Evolutionary conservation across 2,797 vertebrate genomes (phyloP), one percentile per base, ranked within the genome.

Genomic region (Rhyacichthys aspro): DNA sequence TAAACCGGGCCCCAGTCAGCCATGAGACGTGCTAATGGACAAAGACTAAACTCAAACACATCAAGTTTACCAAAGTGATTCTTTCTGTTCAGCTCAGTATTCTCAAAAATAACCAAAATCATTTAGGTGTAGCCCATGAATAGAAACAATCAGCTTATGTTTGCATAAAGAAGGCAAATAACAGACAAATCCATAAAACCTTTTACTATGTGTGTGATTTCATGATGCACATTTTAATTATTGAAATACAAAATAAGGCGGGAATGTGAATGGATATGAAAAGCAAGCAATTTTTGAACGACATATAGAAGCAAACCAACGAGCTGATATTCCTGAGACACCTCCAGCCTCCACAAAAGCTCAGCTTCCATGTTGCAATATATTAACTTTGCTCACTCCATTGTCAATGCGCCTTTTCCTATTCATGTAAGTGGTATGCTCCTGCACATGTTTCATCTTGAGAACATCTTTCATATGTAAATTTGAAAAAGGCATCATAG

Each of bases 41-140:
- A 86, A 81, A 86, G 83, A 86, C 63, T 70, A 83, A 86, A 82
- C 74, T 85, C 81, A 90, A 90, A 92, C 79, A 85, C 17, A 38
- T 10, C 53, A 75, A 71, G 79, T 88, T 87, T 86, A 79, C 83
- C 19, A 62, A 84, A 88, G 83, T 56, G 73, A 86, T 81, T 85
- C 57, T 84, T 74, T 83, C 69, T 59, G 67, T 72, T 76, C 49
- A 76, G 71, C 74, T 59, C 71, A 50, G 46, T 41, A 55, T 48
- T 76, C 50, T 80, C 67, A 56, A 70, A 67, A 77, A 72, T 64
- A 63, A 9, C 42, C 60, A 71, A 79, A 42, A 69, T 71, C 39
- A 66, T 67, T 55, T 63, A 57, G 37, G 38, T 9, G 9, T n/a
- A 36, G 44, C 23, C 55, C 46, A 67, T 36, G 67, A 77, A 45